phyloP scores from a whole-genome alignment of 2,797 vertebrate genomes.

The Caiman crocodilus region DNA sequence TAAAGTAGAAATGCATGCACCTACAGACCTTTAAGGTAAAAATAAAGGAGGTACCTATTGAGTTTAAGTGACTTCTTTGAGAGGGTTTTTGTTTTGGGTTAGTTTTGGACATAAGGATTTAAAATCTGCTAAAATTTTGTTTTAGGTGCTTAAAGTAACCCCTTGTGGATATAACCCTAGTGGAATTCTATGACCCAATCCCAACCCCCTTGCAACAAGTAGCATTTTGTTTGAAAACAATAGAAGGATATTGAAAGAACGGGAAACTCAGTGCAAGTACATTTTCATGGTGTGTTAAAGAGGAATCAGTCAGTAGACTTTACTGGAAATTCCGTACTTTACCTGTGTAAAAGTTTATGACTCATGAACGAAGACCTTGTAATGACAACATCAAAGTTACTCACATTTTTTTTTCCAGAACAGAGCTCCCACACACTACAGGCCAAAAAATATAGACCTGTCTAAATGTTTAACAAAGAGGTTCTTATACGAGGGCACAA shows the following conservation, averaged over 20 bases:
- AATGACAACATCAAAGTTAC: slow-evolving; percentile 11
- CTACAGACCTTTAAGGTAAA: too few relatives aligned
- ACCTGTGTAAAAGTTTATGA: background rate
- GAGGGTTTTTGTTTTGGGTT: too few relatives aligned
- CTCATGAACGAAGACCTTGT: slow-evolving; percentile 17
- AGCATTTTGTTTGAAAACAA: background rate
- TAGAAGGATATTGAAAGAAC: background rate
- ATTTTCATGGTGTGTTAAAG: background rate
- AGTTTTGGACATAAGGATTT: too few relatives aligned
- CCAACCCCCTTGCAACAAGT: background rate
- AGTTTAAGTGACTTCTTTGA: too few relatives aligned
- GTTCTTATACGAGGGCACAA: slow-evolving; percentile 20
- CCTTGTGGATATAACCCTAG: background rate
- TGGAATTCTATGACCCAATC: background rate
- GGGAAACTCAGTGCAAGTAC: background rate
- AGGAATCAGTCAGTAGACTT: background rate
- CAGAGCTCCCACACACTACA: background rate
- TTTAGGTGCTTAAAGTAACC: too few relatives aligned
- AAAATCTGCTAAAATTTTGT: too few relatives aligned
- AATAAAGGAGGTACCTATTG: too few relatives aligned
- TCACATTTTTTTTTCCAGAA: background rate
- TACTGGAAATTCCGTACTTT: background rate
- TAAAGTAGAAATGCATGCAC: too few relatives aligned
- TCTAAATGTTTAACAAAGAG: slow-evolving; percentile 13
- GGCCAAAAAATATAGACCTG: background rate